Conservation (phyloP, 2,888 invertebrate genomes). For the Sphaeridia pumilis region DNA sequence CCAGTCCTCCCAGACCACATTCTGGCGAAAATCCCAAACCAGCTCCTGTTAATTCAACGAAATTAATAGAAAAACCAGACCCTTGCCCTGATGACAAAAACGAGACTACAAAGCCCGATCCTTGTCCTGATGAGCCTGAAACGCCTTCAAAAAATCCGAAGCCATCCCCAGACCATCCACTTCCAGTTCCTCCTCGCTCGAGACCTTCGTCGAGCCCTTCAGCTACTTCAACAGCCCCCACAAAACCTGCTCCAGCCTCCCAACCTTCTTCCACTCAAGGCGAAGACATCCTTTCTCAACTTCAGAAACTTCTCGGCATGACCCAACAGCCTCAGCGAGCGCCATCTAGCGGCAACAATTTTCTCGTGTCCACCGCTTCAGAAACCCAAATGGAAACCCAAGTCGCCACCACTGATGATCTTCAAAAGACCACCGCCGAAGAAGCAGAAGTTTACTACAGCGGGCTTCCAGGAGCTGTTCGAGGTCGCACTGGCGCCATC, state of each 20-base stretch:
- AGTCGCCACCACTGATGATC: no score
- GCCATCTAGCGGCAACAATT: background rate
- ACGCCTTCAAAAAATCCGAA: background rate
- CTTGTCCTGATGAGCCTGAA: background rate
- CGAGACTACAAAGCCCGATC: background rate
- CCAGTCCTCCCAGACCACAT: no score
- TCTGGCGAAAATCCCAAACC: no score
- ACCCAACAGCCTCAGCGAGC: background rate
- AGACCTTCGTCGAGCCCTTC: no score
- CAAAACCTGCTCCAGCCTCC: background rate
- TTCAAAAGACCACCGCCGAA: background rate
- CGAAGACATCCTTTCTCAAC: background rate
- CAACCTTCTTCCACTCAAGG: background rate
- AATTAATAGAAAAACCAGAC: no score
- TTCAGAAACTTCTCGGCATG: background rate
- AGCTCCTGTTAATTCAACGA: no score
- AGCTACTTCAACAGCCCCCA: no score
- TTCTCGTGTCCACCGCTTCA: background rate
- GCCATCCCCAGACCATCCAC: background rate
- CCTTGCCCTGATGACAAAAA: no score
- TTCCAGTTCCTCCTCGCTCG: no score
- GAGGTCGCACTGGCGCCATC: constrained; percentile 3
- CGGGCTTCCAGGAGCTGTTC: background rate
- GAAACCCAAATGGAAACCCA: background rate
- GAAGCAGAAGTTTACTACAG: background rate